Conservation (phyloP, 92 coral and sea anemone species). For the Parazoanthus atlanticus region DNA sequence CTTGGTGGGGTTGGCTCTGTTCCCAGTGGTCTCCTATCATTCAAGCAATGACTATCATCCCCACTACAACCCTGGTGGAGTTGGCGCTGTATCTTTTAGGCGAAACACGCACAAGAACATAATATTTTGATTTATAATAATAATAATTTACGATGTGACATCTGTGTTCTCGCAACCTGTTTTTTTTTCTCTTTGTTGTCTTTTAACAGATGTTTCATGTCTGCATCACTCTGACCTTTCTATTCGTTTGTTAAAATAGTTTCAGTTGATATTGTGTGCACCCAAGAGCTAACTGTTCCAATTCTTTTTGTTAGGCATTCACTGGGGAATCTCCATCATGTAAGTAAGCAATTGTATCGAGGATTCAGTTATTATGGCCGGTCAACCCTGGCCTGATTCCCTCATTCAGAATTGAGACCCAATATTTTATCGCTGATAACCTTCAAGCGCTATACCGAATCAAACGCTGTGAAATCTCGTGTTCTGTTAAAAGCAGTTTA, state of each 20-base stretch:
- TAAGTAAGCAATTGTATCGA: constrained; percentile 50
- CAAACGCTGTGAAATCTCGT: too few species aligned
- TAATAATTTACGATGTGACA: too few species aligned
- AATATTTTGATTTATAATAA: too few species aligned
- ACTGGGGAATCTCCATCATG: constrained; percentile 93
- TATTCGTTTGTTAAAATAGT: constrained; percentile 47
- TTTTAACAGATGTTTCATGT: neutral
- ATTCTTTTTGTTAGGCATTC: constrained; percentile 58
- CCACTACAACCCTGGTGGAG: constrained; percentile 73
- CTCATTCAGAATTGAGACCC: neutral
- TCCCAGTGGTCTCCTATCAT: constrained; percentile 68
- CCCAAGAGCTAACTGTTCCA: neutral
- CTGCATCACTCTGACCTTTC: constrained; percentile 58
- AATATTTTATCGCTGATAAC: neutral
- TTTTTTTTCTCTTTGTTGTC: too few species aligned
- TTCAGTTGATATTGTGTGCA: neutral
- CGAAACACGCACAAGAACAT: too few species aligned
- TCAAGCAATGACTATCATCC: constrained; percentile 85
- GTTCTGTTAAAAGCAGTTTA: too few species aligned
- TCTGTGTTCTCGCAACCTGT: too few species aligned
- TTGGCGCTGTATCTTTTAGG: constrained; percentile 58
- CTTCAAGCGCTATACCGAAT: too few species aligned
- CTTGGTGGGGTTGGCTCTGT: constrained; percentile 76
- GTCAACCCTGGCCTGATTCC: neutral
- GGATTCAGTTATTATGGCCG: neutral